Percentiles rank a stretch among this genome's conserved stretches.
Evolutionary conservation across 2,113 vertebrate species (phyloP).

Genomic region (Equus quagga): DNA sequence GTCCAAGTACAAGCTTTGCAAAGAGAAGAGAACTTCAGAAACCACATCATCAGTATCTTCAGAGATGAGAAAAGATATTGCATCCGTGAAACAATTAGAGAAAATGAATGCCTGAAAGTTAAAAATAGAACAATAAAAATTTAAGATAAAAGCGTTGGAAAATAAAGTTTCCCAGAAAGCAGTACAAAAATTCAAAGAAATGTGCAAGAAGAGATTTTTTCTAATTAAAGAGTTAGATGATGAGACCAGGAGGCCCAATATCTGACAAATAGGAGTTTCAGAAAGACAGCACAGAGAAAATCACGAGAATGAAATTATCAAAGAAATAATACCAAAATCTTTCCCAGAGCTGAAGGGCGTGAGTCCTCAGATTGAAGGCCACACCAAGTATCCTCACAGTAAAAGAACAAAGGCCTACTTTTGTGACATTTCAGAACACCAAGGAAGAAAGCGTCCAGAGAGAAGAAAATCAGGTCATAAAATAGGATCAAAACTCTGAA

Average conservation of each 20-base stretch:
- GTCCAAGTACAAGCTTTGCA: not conserved
- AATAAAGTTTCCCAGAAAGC: conserved; percentile 31
- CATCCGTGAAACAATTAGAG: not conserved
- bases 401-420: not conserved
- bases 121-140: not conserved
- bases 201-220: not conserved
- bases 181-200: conserved; percentile 19
- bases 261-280: not conserved
- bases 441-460: not conserved
- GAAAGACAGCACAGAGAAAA: not conserved
- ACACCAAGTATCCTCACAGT: not conserved
- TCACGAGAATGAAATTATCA: not conserved
- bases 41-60: not conserved
- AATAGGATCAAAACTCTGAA: not conserved
- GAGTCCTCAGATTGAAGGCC: not conserved
- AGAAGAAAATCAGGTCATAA: not conserved
- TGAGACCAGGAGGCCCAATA: not conserved
- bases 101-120: not conserved
- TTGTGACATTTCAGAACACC: not conserved
- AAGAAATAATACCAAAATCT: not conserved
- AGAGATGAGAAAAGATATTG: not conserved
- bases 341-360: not conserved
- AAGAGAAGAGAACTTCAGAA: conserved; percentile 12
- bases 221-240: conserved; percentile 5
- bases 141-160: not conserved